Evolutionary conservation across 2,888 invertebrate species (phyloP), one percentile per base, ranked within the genome.

Genomic region (Prosopocoilus inquinatus): DNA sequence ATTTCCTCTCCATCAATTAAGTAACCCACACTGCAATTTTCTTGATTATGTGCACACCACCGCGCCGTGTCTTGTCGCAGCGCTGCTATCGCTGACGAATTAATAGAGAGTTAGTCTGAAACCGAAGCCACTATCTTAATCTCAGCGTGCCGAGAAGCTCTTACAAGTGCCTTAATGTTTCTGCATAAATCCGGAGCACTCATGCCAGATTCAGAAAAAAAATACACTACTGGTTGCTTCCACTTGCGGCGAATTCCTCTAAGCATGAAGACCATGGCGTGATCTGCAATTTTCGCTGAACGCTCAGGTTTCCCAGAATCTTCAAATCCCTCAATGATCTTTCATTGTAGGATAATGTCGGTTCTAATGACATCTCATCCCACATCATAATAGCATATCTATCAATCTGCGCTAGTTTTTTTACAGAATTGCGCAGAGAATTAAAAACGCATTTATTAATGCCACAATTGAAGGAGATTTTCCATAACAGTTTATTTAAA

Each of bases 61-160:
- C n/a, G n/a, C 8, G 4, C 3, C 7, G 38, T 38, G 16, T 45
- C 3, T 4, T 15, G 13, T 33, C n/a, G 3, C 9, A 45, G 8
- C n/a, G 8, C n/a, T n/a, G 52, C 54, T 13, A 63, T 51, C 5
- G 61, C 59, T 9, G 59, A 48, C n/a, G 11, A 35, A 52, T 63
- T 63, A 28, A 55, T 63, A 9, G 59, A 13, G 2, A 58, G 59
- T 51, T 63, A 62, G 44, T 64, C 63, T 54, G 59, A 64, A 4
- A 61, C 47, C 38, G 57, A 62, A 9, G 58, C 58, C 13, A 62
- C 28, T 38, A 64, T 48, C 13, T 57, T 38, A 1, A 64, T 36
- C 1, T 63, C 64, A 45, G 56, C 53, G 9, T 36, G 12, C 34
- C 34, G 20, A 9, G 32, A 28, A 41, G 28, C 49, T 57, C 9